Base-by-base conservation (phyloP, 2,797 vertebrate genomes). In the Melanogrammus aeglefinus region DNA sequence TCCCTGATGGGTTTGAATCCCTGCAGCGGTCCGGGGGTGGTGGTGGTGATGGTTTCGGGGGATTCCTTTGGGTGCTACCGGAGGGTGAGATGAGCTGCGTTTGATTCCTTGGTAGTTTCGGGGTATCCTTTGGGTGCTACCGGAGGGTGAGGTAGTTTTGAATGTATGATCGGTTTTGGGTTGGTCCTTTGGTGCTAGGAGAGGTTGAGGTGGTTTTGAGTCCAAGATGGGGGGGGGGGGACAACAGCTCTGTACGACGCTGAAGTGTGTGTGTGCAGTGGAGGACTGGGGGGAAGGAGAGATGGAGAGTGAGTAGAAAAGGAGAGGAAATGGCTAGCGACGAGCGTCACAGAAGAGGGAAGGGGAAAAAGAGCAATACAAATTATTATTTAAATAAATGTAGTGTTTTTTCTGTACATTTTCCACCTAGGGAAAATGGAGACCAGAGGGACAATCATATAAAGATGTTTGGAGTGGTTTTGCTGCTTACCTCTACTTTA, bases 1-100 rank as follows among this genome's bases (percentile, higher is more conserved):
- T 94, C 93, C 91, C 80, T 81, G 89, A 93, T 90, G 91, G 85
- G 86, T 83, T 86, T 79, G 85, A 88, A 85, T 92, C 86, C 66
- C 77, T 80, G 81, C 77, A 79, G 38, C 13, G 31, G 71, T 72
- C 16, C 9, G 2, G 29, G 10, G 63, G n/a, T 10, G 63, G 24
- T 24, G 63, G n/a, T 10, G 63, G 24, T 24, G 63, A 3, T 24
- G 51, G 38, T 90, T 86, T 72, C 81, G 75, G 83, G 87, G 86
- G 80, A 79, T 77, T 79, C 84, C 85, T 85, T 86, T 79, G 81
- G 78, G 38, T 44, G 73, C 79, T 73, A 72, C 76, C 47, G 33
- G n/a, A 10, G 9, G 7, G n/a, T 6, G 27, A 70, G 66, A 31
- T 70, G 66, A 66, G 63, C 4, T 5, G 41, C 38, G 41, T 57